phyloP scores from a whole-genome alignment of 2,888 invertebrate genomes.

The Hydroisotoma schaefferi region DNA sequence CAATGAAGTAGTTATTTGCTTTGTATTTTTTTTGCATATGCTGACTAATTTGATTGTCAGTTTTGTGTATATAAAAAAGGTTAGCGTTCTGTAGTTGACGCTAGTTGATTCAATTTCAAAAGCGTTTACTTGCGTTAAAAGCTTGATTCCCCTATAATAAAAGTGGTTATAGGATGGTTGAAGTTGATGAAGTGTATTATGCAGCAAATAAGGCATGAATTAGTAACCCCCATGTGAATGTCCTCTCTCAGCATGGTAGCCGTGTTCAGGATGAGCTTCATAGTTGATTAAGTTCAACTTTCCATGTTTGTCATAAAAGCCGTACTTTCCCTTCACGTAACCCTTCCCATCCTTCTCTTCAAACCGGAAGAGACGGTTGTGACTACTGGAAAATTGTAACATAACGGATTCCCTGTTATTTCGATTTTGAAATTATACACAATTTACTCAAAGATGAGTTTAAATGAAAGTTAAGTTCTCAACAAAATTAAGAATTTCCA shows the following conservation, averaged over 20 bases:
- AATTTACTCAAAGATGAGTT: background rate
- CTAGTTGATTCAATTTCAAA: too few relatives aligned
- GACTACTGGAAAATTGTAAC: conserved; percentile 56
- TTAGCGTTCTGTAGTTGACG: too few relatives aligned
- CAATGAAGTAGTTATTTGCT: too few relatives aligned
- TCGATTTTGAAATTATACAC: background rate
- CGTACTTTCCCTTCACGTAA: conserved; percentile 73
- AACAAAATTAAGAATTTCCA: background rate
- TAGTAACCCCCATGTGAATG: conserved; percentile 17
- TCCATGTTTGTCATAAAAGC: conserved; percentile 71
- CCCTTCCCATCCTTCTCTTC: conserved; percentile 75
- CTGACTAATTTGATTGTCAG: too few relatives aligned
- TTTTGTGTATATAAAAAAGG: too few relatives aligned
- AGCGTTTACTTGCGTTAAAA: too few relatives aligned
- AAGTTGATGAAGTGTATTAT: too few relatives aligned
- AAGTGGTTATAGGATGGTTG: too few relatives aligned
- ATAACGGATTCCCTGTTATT: background rate
- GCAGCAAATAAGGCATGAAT: too few relatives aligned
- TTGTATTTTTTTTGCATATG: too few relatives aligned
- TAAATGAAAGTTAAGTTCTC: background rate
- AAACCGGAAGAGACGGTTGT: conserved; percentile 74
- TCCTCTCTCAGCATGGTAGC: conserved; percentile 60
- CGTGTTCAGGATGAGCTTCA: conserved; percentile 66
- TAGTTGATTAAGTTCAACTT: conserved; percentile 74
- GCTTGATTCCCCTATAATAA: too few relatives aligned